Evolutionary conservation across 2,888 invertebrate genomes (phyloP).

Genomic region (Polyommatus iphigenia): DNA sequence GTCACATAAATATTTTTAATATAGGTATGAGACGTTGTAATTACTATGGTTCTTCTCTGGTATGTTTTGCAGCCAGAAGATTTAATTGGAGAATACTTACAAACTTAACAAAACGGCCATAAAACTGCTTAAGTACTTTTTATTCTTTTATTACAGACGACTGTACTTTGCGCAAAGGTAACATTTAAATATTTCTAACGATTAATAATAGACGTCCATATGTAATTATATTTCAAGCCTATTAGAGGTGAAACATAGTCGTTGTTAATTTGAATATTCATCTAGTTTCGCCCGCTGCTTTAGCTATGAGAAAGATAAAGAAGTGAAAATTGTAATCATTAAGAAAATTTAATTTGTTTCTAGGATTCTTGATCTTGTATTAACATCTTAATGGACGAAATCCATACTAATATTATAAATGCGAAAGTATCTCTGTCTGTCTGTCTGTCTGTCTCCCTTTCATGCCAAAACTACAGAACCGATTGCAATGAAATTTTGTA

Average conservation of each 20-base stretch:
- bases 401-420: no score
- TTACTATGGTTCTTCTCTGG: not conserved
- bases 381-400: no score
- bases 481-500: no score
- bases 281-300: not conserved
- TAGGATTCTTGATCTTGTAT: no score
- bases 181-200: conserved; percentile 20
- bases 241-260: conserved; percentile 12
- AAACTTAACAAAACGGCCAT: no score
- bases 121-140: not conserved
- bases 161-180: conserved; percentile 27
- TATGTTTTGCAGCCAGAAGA: not conserved
- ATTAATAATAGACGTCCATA: conserved; percentile 17
- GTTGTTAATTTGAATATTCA: conserved; percentile 5
- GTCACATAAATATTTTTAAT: not conserved
- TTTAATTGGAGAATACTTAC: not conserved
- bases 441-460: no score
- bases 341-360: no score
- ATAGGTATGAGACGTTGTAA: not conserved
- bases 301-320: not conserved
- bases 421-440: no score
- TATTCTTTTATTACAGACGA: not conserved
- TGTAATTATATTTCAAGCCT: conserved; percentile 29
- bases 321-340: no score
- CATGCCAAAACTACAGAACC: no score